phyloP scores from a whole-genome alignment of 2,888 invertebrate genomes.

The Nemotelus nigrinus region DNA sequence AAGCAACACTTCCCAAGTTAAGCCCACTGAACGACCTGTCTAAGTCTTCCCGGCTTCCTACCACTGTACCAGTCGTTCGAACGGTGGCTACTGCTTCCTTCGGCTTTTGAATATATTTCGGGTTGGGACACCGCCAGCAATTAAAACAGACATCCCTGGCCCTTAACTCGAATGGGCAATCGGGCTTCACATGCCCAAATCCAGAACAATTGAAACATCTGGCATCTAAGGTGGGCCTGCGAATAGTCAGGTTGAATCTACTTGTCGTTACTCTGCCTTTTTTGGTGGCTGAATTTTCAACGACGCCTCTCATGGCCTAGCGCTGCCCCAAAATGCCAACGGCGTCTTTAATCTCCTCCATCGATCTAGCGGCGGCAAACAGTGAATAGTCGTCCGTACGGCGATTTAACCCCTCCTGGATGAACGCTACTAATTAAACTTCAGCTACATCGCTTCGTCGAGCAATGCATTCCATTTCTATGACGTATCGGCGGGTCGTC shows the following conservation, averaged over 20 bases:
- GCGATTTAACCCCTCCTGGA: not conserved
- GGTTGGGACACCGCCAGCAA: not conserved
- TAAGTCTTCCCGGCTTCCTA: not conserved
- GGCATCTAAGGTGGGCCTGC: not conserved
- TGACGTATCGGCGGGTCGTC: not conserved
- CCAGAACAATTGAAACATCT: not conserved
- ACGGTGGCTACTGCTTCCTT: not conserved
- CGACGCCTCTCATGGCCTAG: not conserved
- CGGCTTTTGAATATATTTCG: not conserved
- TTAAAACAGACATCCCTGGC: not conserved
- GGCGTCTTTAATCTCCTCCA: not conserved
- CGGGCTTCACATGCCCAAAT: not conserved
- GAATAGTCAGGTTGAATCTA: too few relatives aligned
- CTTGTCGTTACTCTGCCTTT: too few relatives aligned
- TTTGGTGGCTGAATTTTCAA: too few relatives aligned
- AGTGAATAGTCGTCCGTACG: not conserved
- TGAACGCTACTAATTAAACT: not conserved
- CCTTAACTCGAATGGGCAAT: not conserved
- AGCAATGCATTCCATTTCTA: not conserved
- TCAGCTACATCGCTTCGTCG: not conserved
- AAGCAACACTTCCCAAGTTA: slow-evolving; percentile 4
- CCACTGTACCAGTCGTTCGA: not conserved
- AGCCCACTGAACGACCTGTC: not conserved
- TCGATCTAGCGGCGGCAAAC: not conserved
- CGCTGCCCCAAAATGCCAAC: not conserved